These are phyloP conservation scores for Hozukius guyotensis DNA, from an alignment of 2,797 vertebrate species.

Conservation along the genomic window DNA sequence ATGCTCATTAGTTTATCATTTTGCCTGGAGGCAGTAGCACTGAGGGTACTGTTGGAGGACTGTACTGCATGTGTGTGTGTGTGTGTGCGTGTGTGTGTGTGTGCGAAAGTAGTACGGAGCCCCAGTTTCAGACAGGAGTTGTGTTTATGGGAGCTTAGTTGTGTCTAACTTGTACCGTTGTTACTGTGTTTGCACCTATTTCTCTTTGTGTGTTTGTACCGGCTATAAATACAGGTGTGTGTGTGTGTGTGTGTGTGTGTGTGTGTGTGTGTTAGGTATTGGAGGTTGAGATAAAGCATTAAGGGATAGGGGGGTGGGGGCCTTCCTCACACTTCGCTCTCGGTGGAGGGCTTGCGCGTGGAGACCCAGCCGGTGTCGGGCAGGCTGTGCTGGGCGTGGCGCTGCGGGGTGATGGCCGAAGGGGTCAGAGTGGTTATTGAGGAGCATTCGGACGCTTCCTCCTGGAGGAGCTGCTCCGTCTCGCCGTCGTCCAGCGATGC, in stretches of 20 bases:
- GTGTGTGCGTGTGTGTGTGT: background rate
- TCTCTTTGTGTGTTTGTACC: slow-evolving; percentile 44
- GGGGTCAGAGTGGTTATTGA: slow-evolving; percentile 92
- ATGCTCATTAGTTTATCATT: slow-evolving; percentile 61
- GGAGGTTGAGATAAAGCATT: slow-evolving; percentile 41
- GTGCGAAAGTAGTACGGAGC: slow-evolving; percentile 60
- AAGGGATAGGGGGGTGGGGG: background rate
- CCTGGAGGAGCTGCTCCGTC: slow-evolving; percentile 96
- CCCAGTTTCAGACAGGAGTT: slow-evolving; percentile 53
- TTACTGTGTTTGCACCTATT: slow-evolving; percentile 36
- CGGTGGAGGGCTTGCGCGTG: slow-evolving; percentile 91
- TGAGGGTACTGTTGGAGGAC: slow-evolving; percentile 42
- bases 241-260: slow-evolving; percentile 9
- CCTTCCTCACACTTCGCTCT: slow-evolving; percentile 91
- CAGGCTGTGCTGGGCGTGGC: slow-evolving; percentile 87
- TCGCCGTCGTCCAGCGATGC: slow-evolving; percentile 94
- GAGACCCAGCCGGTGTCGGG: slow-evolving; percentile 96
- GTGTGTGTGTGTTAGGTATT: slow-evolving; percentile 36
- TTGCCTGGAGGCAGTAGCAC: slow-evolving; percentile 56
- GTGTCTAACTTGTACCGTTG: slow-evolving; percentile 40
- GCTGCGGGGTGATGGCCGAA: slow-evolving; percentile 85
- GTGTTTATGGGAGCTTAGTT: slow-evolving; percentile 37
- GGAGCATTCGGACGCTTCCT: slow-evolving; percentile 96
- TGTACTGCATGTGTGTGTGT: slow-evolving; percentile 5
- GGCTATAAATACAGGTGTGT: slow-evolving; percentile 58